Conservation (phyloP, 2,113 vertebrate genomes). For the Brachirus orientalis region DNA sequence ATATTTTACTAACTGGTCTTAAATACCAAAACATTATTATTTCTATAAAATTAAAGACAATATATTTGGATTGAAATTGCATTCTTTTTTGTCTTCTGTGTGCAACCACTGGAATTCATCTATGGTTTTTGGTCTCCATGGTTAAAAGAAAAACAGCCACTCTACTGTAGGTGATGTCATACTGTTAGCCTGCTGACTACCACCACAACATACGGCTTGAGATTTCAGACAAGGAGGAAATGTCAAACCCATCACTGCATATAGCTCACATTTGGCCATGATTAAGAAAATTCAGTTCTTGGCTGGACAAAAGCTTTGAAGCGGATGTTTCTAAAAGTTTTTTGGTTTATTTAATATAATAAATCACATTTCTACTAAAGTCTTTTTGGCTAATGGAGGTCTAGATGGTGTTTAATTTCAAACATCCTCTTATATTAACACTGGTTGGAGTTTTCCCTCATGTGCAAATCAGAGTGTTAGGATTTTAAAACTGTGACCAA, state of each 20-base stretch:
- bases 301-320: constrained; percentile 11
- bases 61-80: background rate
- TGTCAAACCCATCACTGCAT: constrained; percentile 23
- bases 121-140: constrained; percentile 51
- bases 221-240: constrained; percentile 42
- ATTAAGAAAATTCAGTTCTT: constrained; percentile 31
- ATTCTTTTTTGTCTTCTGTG: constrained; percentile 18
- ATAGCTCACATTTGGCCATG: constrained; percentile 21
- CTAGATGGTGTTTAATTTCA: constrained; percentile 16
- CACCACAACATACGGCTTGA: constrained; percentile 55
- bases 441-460: constrained; percentile 19
- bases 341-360: constrained; percentile 12
- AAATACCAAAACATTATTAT: background rate
- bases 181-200: constrained; percentile 36
- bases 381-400: background rate
- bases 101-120: constrained; percentile 40
- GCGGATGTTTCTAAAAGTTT: constrained; percentile 7
- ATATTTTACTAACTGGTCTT: background rate
- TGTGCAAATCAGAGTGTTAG: constrained; percentile 6
- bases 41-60: background rate
- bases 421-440: background rate
- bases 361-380: constrained; percentile 1
- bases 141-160: constrained; percentile 45
- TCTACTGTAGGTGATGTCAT: constrained; percentile 52
- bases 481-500: background rate